Base-by-base conservation (phyloP, 2,113 vertebrate genomes). In the Onychorhynchus coronatus region DNA sequence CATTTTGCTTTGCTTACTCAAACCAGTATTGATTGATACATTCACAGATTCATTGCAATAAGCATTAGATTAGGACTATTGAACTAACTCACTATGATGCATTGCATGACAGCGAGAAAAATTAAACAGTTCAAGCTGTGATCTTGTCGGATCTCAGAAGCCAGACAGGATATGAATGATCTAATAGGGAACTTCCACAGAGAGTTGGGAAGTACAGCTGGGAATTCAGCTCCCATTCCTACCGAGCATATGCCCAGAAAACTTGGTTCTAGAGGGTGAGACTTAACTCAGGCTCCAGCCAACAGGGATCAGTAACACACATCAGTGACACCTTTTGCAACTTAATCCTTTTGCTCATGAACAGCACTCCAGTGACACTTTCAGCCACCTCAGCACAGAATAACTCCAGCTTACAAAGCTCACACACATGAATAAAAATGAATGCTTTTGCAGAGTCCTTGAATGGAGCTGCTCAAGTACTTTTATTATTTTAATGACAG, bases 11-110 rank as follows among this genome's bases (percentile, higher is more conserved):
- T 73, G 83, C 20, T 91, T 62, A 66, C 88, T 58, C 63, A 67
- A 93, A 82, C 76, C 79, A 68, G 62, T 80, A 96, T 93, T 77
- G 97, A 95, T 75, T 72, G 93, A 82, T 93, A 27, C 30, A 49
- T 76, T 82, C 82, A 87, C 56, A 62, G 70, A 68, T 91, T 67
- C 88, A 49, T 19, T 24, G 84, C 70, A 84, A 53, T 22, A 71
- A 70, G 46, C 62, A 56, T 79, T 88, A 89, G 68, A 72, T 92
- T 70, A 88, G 68, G 58, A 65, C 56, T 76, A 41, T 5, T 65
- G 95, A 89, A 77, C 88, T 89, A 95, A 91, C 65, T 76, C 85
- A 47, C 31, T 35, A 15, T 55, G 91, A 94, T 79, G 86, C 61
- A 59, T 16, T 5, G 66, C 88, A 84, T 33, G 78, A 91, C 70